A percentile compares a stretch with the other conserved stretches of the same genome.
These are phyloP conservation scores for Microctenopoma lineatum DNA, from an alignment of 2,797 vertebrate species.

Conservation along the genomic window DNA sequence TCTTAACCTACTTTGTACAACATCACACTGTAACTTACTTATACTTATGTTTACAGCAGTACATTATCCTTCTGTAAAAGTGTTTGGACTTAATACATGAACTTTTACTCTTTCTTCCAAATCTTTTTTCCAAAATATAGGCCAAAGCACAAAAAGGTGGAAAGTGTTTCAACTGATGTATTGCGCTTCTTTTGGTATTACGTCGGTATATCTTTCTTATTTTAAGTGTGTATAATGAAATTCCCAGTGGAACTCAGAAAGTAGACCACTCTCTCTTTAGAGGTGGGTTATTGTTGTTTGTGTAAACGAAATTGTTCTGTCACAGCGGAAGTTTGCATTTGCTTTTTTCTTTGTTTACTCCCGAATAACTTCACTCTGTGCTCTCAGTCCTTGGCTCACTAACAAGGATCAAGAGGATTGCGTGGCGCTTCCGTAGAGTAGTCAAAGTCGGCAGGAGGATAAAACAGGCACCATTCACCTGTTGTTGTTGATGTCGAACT, in stretches of 20 bases:
- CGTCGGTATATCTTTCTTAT: slow-evolving; percentile 32
- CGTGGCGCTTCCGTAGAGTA: slow-evolving; percentile 36
- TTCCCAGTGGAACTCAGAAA: slow-evolving; percentile 72
- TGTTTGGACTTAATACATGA: slow-evolving; percentile 17
- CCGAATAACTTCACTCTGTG: slow-evolving; percentile 65
- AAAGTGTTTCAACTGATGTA: slow-evolving; percentile 47
- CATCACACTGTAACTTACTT: slow-evolving; percentile 5
- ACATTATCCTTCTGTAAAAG: slow-evolving; percentile 13
- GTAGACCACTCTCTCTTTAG: slow-evolving; percentile 70
- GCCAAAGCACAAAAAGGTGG: slow-evolving; percentile 46
- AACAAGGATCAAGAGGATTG: slow-evolving; percentile 72
- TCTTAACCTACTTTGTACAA: not conserved
- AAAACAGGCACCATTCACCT: slow-evolving; percentile 67
- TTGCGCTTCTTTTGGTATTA: slow-evolving; percentile 33
- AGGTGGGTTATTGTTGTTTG: slow-evolving; percentile 74
- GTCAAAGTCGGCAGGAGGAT: slow-evolving; percentile 60
- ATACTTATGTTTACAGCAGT: slow-evolving; percentile 20
- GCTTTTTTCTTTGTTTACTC: slow-evolving; percentile 68
- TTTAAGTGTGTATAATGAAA: slow-evolving; percentile 53
- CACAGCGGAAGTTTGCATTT: slow-evolving; percentile 64
- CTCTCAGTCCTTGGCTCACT: slow-evolving; percentile 54
- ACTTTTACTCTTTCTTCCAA: slow-evolving; percentile 44
- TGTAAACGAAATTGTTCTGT: slow-evolving; percentile 68
- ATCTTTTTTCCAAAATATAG: slow-evolving; percentile 30
- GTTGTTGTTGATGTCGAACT: slow-evolving; percentile 67